These are phyloP conservation scores for Psittacula cyanocephala DNA, from an alignment of 2,113 vertebrate genomes.

Conservation along the genomic window DNA sequence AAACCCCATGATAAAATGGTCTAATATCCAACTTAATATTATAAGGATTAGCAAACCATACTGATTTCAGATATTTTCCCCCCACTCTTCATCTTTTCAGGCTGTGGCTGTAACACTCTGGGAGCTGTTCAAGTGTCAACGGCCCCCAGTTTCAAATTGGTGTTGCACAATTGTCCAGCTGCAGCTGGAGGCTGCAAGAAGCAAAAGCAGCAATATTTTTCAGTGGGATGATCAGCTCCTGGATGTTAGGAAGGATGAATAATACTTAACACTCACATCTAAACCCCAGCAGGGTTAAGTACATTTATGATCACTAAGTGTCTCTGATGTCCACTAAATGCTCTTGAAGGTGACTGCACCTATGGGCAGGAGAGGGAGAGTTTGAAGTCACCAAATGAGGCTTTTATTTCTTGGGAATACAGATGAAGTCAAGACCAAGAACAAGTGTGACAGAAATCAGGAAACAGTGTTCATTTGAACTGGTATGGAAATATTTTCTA, in stretches of 20 bases:
- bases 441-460: not conserved
- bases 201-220: not conserved
- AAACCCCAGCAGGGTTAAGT: not conserved
- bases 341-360: not conserved
- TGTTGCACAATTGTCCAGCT: not conserved
- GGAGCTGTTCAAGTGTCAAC: conserved; percentile 31
- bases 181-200: not conserved
- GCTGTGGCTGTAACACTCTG: not conserved
- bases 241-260: not conserved
- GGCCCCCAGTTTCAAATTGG: not conserved
- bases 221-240: not conserved
- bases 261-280: not conserved
- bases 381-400: not conserved
- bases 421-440: not conserved
- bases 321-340: not conserved
- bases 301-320: not conserved
- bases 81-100: conserved; percentile 22
- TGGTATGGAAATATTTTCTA: not conserved
- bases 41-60: conserved; percentile 44
- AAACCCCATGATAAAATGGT: not conserved
- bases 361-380: not conserved
- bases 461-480: not conserved
- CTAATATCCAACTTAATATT: conserved; percentile 61
- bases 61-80: not conserved
- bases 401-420: not conserved